Conservation (phyloP, 2,797 vertebrate genomes). For the Gymnoscopelus microlampas region DNA sequence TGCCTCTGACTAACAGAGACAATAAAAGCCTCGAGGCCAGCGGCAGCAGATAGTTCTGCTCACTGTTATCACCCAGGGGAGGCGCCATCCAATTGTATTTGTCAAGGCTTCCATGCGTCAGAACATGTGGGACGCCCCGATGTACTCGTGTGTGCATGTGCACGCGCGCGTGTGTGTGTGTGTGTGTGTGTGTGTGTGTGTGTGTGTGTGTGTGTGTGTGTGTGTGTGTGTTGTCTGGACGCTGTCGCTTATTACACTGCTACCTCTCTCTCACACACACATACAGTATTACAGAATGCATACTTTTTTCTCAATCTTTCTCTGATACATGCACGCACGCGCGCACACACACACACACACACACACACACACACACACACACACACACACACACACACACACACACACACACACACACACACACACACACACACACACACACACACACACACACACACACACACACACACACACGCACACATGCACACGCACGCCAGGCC, state of each 20-base stretch:
- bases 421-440: conserved; percentile 27
- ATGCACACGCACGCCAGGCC: conserved; percentile 39
- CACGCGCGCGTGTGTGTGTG: neutral
- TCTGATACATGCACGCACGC: too few relatives aligned
- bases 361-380: too few relatives aligned
- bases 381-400: conserved; percentile 87
- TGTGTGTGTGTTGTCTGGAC: neutral
- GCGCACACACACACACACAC: conserved; percentile 85
- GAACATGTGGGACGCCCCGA: conserved; percentile 69
- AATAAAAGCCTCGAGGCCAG: conserved; percentile 48
- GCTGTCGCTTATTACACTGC: conserved; percentile 40
- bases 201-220: neutral
- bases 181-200: neutral
- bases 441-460: conserved; percentile 27
- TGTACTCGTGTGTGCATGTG: neutral
- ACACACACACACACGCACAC: conserved; percentile 12
- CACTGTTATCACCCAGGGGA: conserved; percentile 83
- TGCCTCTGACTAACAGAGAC: conserved; percentile 28
- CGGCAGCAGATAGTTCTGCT: conserved; percentile 34
- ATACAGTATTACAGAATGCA: too few relatives aligned
- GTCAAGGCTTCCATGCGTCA: conserved; percentile 93
- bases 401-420: conserved; percentile 63
- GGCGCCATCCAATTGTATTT: conserved; percentile 90
- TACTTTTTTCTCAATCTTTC: too few relatives aligned
- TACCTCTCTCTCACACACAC: too few relatives aligned